Percentiles rank a stretch among this genome's conserved stretches.
phyloP scores from a whole-genome alignment of 2,888 invertebrate species.

The Cephus spinipes region DNA sequence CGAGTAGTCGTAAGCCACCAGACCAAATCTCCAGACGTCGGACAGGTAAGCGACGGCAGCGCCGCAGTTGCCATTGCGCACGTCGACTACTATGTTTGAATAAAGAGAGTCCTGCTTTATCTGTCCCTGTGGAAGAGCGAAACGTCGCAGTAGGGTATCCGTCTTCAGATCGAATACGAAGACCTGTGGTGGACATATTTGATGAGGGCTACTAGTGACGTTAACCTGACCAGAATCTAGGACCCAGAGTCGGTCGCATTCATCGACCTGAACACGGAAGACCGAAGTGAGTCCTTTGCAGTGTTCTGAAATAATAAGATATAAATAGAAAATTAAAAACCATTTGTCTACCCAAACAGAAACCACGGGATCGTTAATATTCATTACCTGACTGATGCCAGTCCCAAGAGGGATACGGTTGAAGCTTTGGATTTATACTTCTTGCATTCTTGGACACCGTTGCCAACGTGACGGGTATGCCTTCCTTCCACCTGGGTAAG shows the following conservation, averaged over 20 bases:
- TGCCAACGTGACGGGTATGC: constrained; percentile 80
- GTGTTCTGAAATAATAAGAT: constrained; percentile 60
- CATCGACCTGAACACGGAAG: constrained; percentile 80
- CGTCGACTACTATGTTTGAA: constrained; percentile 76
- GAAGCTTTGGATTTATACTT: constrained; percentile 72
- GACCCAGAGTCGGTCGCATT: constrained; percentile 83
- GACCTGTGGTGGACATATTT: constrained; percentile 80
- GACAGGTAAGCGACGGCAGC: constrained; percentile 76
- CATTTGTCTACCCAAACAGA: neutral
- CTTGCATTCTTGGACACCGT: constrained; percentile 74
- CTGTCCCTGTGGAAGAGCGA: constrained; percentile 74
- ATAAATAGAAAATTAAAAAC: neutral
- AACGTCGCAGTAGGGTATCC: constrained; percentile 73
- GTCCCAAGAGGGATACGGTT: constrained; percentile 82
- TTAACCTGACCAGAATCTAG: constrained; percentile 84
- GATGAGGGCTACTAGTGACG: constrained; percentile 74
- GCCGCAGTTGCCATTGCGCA: constrained; percentile 71
- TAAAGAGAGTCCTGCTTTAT: constrained; percentile 77
- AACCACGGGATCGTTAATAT: constrained; percentile 18
- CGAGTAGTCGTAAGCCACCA: constrained; percentile 73
- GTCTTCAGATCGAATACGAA: constrained; percentile 78
- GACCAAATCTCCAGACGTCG: constrained; percentile 78
- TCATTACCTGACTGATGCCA: constrained; percentile 72
- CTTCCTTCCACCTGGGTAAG: constrained; percentile 81
- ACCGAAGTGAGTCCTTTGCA: constrained; percentile 82